Evolutionary conservation across 2,888 invertebrate genomes (phyloP).

Genomic region (Chymomyza fuscimana): DNA sequence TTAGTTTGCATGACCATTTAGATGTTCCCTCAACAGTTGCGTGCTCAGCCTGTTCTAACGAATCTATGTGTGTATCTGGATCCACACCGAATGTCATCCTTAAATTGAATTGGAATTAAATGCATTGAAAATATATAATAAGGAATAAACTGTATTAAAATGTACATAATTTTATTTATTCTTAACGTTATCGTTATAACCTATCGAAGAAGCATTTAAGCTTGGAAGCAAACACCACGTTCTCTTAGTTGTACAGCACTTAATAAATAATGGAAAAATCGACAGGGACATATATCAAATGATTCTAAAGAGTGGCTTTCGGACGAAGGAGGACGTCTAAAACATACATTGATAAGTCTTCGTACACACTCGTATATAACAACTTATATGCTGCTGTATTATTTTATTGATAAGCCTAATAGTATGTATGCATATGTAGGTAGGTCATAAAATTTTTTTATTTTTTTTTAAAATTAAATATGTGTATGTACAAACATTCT

Average conservation of each 20-base stretch:
- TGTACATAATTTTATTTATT: not conserved
- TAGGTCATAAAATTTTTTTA: not conserved
- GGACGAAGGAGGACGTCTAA: too few relatives aligned
- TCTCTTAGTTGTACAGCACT: not conserved
- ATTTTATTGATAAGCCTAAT: too few relatives aligned
- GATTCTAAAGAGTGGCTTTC: too few relatives aligned
- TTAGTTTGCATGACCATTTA: slow-evolving; percentile 99
- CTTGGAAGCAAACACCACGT: not conserved
- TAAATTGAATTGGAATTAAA: slow-evolving; percentile 78
- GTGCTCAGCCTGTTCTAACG: slow-evolving; percentile 97
- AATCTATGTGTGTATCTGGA: slow-evolving; percentile 98
- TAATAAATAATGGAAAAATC: too few relatives aligned
- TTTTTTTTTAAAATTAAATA: not conserved
- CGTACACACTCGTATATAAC: too few relatives aligned
- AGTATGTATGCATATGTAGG: too few relatives aligned
- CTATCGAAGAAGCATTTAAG: not conserved
- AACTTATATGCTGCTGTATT: too few relatives aligned
- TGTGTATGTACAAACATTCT: slow-evolving; percentile 17
- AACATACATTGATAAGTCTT: too few relatives aligned
- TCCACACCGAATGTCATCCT: slow-evolving; percentile 98
- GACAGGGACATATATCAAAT: too few relatives aligned
- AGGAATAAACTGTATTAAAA: slow-evolving; percentile 16
- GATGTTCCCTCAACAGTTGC: slow-evolving; percentile 99
- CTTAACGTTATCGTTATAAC: not conserved
- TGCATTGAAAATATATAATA: slow-evolving; percentile 29